These are phyloP conservation scores for Actenoides lindsayi DNA, from an alignment of 2,113 vertebrate genomes.

Conservation along the genomic window DNA sequence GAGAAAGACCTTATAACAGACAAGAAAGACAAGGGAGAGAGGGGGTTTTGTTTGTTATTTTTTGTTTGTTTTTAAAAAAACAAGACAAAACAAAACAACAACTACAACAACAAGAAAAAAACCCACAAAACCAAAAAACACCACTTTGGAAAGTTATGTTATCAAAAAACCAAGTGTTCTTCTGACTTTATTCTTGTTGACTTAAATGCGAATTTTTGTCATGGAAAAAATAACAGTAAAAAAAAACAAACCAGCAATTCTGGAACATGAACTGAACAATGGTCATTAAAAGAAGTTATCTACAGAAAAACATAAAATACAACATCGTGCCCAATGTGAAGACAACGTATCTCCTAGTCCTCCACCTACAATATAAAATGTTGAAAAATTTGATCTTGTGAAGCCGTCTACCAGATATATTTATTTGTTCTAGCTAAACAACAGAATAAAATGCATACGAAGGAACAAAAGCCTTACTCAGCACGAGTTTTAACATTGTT, in stretches of 20 bases:
- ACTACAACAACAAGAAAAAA: no score
- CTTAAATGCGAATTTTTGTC: not conserved
- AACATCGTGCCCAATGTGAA: not conserved
- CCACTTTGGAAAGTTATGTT: not conserved
- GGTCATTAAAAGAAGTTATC: not conserved
- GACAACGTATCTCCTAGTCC: not conserved
- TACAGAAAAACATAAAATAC: not conserved
- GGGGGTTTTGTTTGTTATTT: not conserved
- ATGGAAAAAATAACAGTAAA: not conserved
- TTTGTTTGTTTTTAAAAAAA: no score
- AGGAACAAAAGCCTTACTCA: not conserved
- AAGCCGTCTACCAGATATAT: not conserved
- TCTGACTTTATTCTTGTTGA: not conserved
- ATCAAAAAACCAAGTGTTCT: not conserved
- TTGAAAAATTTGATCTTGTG: not conserved
- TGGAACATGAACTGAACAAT: not conserved
- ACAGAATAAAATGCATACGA: not conserved
- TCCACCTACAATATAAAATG: not conserved
- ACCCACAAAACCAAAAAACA: not conserved
- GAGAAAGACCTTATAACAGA: not conserved
- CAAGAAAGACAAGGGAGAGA: not conserved
- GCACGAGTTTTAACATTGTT: not conserved
- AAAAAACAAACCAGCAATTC: not conserved
- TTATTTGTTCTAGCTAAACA: not conserved
- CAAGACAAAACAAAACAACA: no score